A percentile compares a stretch with the other conserved stretches of the same genome.
Conservation (phyloP, 1,140 invertebrate species). For the Zaprionus davidi region DNA sequence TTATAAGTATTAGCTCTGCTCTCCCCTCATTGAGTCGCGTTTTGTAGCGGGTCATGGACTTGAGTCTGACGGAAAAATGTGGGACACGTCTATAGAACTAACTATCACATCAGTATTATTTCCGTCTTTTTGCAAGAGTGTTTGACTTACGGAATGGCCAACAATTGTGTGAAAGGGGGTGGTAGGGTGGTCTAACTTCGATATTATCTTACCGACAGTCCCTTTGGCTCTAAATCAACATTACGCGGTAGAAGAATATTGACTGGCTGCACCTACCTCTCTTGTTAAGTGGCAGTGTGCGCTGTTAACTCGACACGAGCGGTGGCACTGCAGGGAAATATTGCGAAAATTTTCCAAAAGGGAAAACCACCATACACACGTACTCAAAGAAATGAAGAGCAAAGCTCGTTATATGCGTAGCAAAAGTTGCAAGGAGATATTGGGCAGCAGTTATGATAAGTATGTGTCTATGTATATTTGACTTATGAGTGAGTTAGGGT, state of each 20-base stretch:
- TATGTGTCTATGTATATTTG: conserved; percentile 33
- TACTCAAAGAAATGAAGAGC: conserved; percentile 60
- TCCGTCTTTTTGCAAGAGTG: conserved; percentile 28
- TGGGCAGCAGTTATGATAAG: conserved; percentile 65
- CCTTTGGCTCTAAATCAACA: conserved; percentile 47
- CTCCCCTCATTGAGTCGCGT: conserved; percentile 7
- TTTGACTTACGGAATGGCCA: conserved; percentile 19
- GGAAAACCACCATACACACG: not conserved
- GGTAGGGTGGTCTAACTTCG: conserved; percentile 8
- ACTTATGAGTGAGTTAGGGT: not conserved
- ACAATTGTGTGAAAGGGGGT: not conserved
- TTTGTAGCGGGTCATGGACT: conserved; percentile 13
- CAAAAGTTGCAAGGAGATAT: conserved; percentile 76
- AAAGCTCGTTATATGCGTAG: conserved; percentile 77
- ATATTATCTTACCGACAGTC: conserved; percentile 50
- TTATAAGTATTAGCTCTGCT: conserved; percentile 51
- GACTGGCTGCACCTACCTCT: conserved; percentile 44
- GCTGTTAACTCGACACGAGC: conserved; percentile 47
- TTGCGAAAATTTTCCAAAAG: conserved; percentile 18
- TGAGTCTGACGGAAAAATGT: conserved; percentile 35
- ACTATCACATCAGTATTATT: conserved; percentile 20
- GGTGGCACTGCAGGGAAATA: conserved; percentile 4
- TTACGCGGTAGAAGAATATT: conserved; percentile 39
- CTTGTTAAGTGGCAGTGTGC: conserved; percentile 45
- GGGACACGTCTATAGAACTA: conserved; percentile 31